A percentile compares a stretch with the other conserved stretches of the same genome.
Conservation (phyloP, 2,113 vertebrate genomes). For the Dasyprocta punctata region DNA sequence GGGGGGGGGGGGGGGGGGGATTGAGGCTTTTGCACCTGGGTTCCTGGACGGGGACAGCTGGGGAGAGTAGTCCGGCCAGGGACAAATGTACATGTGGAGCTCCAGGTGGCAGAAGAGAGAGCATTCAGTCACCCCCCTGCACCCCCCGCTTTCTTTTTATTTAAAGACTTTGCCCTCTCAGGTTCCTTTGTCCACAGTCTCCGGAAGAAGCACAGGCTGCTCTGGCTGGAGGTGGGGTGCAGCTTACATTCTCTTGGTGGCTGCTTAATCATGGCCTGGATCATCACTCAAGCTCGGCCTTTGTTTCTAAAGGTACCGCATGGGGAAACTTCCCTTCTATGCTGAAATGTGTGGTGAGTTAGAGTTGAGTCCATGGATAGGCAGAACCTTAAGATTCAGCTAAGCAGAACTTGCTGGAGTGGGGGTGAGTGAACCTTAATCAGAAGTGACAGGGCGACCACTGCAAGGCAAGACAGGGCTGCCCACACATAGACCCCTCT, state of each 20-base stretch:
- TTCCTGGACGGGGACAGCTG: background rate
- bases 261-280: constrained; percentile 6
- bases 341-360: background rate
- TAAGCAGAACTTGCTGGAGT: background rate
- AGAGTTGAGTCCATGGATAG: background rate
- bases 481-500: background rate
- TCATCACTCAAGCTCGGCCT: background rate
- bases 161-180: constrained; percentile 56
- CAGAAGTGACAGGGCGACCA: background rate
- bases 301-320: background rate
- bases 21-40: background rate
- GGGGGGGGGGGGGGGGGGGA: background rate
- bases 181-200: constrained; percentile 66
- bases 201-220: constrained; percentile 45
- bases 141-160: background rate
- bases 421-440: background rate
- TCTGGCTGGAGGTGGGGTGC: background rate
- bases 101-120: background rate
- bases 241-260: constrained; percentile 51
- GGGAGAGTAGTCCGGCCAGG: background rate
- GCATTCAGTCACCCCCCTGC: constrained; percentile 46
- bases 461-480: background rate
- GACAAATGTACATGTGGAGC: background rate
- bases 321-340: background rate
- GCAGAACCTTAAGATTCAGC: background rate